Evolutionary conservation across 1,140 invertebrate species (phyloP).

Genomic region (Conopomorpha cramerella): DNA sequence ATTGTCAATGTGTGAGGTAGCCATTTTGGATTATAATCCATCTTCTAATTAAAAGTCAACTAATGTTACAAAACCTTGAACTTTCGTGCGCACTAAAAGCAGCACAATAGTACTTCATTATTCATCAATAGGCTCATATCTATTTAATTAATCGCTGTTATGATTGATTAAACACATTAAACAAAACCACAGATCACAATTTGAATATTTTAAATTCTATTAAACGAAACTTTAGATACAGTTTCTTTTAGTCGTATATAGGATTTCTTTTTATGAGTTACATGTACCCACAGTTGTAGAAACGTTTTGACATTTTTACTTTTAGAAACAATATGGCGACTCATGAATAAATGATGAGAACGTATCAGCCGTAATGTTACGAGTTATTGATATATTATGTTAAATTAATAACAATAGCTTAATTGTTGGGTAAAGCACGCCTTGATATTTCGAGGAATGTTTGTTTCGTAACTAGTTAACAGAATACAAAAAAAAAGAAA

Average conservation of each 20-base stretch:
- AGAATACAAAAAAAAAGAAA: slow-evolving; percentile 1
- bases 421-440: slow-evolving; percentile 19
- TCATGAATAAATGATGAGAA: slow-evolving; percentile 29
- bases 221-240: no score
- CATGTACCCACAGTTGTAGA: no score
- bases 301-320: slow-evolving; percentile 29
- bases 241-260: no score
- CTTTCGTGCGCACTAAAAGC: slow-evolving; percentile 42
- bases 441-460: slow-evolving; percentile 10
- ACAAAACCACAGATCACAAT: slow-evolving; percentile 44
- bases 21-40: slow-evolving; percentile 34
- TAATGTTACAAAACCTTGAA: slow-evolving; percentile 48
- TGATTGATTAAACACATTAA: slow-evolving; percentile 60
- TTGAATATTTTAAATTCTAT: slow-evolving; percentile 56
- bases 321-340: slow-evolving; percentile 42
- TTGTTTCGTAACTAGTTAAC: slow-evolving; percentile 3
- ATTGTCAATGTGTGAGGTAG: no score
- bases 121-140: no score
- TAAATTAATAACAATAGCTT: slow-evolving; percentile 26
- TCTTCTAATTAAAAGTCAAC: slow-evolving; percentile 54
- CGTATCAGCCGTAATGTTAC: slow-evolving; percentile 22
- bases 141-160: slow-evolving; percentile 53
- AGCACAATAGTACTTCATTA: slow-evolving; percentile 49
- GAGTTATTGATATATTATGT: slow-evolving; percentile 32
- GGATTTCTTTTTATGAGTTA: no score